Base-by-base conservation (phyloP, 2,113 vertebrate species). In the Raja brachyura region DNA sequence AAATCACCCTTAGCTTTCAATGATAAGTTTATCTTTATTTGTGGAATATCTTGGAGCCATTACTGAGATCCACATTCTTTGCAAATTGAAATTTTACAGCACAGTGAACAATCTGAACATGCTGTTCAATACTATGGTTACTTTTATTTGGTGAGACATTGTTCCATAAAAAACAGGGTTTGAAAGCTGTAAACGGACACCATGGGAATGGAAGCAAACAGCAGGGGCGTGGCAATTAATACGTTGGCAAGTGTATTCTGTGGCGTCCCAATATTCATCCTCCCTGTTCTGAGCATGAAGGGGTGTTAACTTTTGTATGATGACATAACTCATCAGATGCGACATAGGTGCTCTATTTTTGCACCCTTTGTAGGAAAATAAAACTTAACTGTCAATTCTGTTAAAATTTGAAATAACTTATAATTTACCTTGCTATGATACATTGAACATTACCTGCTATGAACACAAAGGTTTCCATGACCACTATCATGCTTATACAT, bases 71-170 rank as follows among this genome's bases (percentile, higher is more conserved):
- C 48, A 59, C 22, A 22, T 0, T 81, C 78, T 85, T 56, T 28
- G 48, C 31, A 81, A 54, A 85, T 61, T 85, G 81, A 59, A 13
- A 61, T 86, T 86, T 86, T 86, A 86, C 25, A 28, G 28, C 83
- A n/a, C 13, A 39, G 66, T 25, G 88, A 92, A 10, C 16, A 31
- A 33, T 13, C 61, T 63, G 66, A 92, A 33, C 33, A 48, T 28
- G 88, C 88, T 70, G 33, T 48, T 70, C 20, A 92, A 92, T 39
- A 92, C 88, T 70, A 22, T 25, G 66, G 31, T 48, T 48, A 39
- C 66, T 92, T 48, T 90, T 70, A 92, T 92, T 25, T 48, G 88
- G 56, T 61, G 11, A 31, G 11, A 86, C 61, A 20, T 92, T 92
- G 63, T 92, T 92, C 31, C 59, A 70, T 31, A 70, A 92, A 70